Conservation (phyloP, 1,140 invertebrate species). For the Ephestia elutella region DNA sequence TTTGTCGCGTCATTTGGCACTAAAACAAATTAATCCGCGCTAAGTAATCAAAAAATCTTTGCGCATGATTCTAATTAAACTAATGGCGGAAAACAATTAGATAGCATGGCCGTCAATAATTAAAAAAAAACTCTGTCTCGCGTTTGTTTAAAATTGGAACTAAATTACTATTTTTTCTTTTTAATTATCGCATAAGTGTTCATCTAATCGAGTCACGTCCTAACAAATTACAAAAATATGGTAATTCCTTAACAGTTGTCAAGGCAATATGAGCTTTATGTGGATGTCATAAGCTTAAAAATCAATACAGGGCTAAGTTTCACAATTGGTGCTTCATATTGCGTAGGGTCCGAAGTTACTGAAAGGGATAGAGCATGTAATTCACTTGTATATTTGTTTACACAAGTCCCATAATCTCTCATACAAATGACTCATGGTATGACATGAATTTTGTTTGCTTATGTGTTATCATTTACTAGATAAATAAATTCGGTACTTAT, state of each 20-base stretch:
- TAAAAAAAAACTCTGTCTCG: slow-evolving; percentile 5
- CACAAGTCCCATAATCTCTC: neutral
- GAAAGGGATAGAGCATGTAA: slow-evolving; percentile 20
- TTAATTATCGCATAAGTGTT: slow-evolving; percentile 14
- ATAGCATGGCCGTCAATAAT: slow-evolving; percentile 1
- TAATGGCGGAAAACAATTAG: neutral
- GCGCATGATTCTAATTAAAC: slow-evolving; percentile 6
- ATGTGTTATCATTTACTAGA: no score
- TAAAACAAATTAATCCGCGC: neutral
- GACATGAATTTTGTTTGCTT: no score
- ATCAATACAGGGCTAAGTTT: neutral
- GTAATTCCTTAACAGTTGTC: slow-evolving; percentile 10
- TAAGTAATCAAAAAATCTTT: neutral
- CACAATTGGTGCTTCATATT: neutral
- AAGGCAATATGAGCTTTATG: neutral
- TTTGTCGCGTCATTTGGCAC: slow-evolving; percentile 4
- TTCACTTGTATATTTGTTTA: neutral
- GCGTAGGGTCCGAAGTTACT: slow-evolving; percentile 3
- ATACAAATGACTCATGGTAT: neutral
- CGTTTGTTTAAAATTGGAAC: slow-evolving; percentile 4
- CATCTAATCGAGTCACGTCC: slow-evolving; percentile 18
- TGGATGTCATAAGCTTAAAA: neutral
- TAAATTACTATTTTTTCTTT: neutral
- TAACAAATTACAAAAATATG: slow-evolving; percentile 15
- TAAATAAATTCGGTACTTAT: no score